Evolutionary conservation across 1,140 invertebrate species (phyloP).

Genomic region (Tigriopus japonicus): DNA sequence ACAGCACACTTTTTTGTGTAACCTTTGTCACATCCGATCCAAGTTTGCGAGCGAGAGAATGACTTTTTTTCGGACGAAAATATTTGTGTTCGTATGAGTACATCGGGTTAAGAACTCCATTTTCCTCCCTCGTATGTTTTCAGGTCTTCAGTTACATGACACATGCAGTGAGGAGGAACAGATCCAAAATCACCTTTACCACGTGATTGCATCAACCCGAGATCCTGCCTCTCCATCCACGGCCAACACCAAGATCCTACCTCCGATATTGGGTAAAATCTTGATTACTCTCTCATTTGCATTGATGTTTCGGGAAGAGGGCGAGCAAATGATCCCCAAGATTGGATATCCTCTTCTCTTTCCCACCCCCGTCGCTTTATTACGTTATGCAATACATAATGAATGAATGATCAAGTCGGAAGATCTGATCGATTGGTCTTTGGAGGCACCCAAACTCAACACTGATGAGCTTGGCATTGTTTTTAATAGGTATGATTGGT

Average conservation of each 20-base stretch:
- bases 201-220: conserved; percentile 2
- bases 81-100: too few species aligned
- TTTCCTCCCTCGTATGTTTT: too few species aligned
- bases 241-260: too few species aligned
- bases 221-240: neutral
- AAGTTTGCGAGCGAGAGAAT: too few species aligned
- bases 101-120: too few species aligned
- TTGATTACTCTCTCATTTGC: too few species aligned
- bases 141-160: conserved; percentile 1
- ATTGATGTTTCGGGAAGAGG: neutral
- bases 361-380: neutral
- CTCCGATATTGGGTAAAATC: too few species aligned
- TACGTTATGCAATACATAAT: neutral
- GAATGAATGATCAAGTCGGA: neutral
- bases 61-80: too few species aligned
- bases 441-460: neutral
- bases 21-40: too few species aligned
- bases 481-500: conserved; percentile 8
- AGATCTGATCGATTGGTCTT: neutral
- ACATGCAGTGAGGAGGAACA: conserved; percentile 2
- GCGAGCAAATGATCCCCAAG: neutral
- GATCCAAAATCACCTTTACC: conserved; percentile 10
- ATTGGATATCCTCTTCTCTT: neutral
- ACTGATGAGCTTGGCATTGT: neutral
- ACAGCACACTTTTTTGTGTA: too few species aligned